A percentile compares a stretch with the other conserved stretches of the same genome.
Evolutionary conservation across 2,113 vertebrate species (phyloP).

Genomic region (Ammospiza nelsoni): DNA sequence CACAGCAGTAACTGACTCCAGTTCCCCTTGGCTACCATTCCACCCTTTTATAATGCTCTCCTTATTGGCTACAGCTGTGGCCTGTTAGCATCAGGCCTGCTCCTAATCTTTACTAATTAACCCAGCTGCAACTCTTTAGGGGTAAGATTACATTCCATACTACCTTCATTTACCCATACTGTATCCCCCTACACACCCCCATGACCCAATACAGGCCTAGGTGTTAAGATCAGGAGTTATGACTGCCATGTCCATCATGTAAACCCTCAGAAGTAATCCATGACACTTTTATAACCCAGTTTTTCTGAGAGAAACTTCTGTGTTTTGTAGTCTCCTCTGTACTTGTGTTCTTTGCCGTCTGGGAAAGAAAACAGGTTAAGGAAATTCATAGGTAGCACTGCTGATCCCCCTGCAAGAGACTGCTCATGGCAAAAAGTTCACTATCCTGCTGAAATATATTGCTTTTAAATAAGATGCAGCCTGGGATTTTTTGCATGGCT

Average conservation of each 20-base stretch:
- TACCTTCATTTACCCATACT: no score
- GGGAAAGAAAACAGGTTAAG: background rate
- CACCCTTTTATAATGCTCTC: no score
- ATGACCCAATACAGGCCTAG: no score
- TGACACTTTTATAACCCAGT: background rate
- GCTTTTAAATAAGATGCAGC: background rate
- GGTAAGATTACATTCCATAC: no score
- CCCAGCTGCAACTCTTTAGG: no score
- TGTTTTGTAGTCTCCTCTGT: background rate
- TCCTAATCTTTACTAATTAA: no score
- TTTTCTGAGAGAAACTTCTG: background rate
- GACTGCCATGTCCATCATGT: accelerated
- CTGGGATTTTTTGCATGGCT: background rate
- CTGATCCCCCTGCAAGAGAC: background rate
- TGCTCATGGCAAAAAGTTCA: background rate
- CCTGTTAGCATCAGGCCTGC: no score
- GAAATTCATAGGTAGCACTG: background rate
- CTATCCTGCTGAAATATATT: background rate
- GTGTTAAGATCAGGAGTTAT: background rate
- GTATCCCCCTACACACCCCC: no score
- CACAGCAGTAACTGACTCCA: no score
- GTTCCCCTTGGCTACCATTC: no score
- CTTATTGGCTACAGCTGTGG: no score
- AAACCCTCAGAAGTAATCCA: background rate
- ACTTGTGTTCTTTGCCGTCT: background rate